phyloP scores from a whole-genome alignment of 2,797 vertebrate genomes.

The Pseudotriccus pelzelni region DNA sequence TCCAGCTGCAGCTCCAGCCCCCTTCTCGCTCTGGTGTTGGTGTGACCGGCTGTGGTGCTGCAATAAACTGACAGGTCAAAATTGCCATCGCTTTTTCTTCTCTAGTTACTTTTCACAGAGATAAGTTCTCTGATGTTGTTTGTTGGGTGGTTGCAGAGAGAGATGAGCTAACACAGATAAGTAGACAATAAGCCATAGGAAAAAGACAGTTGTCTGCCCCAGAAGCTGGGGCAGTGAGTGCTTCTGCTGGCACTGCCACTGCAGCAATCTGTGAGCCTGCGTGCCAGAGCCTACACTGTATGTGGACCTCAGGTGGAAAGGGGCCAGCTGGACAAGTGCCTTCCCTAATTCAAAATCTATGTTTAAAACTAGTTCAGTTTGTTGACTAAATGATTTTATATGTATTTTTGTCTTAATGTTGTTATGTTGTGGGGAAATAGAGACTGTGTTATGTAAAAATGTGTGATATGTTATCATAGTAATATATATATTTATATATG shows the following conservation, averaged over 20 bases:
- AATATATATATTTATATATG: constrained; percentile 79
- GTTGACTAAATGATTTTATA: constrained; percentile 51
- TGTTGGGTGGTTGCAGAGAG: background rate
- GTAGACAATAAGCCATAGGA: background rate
- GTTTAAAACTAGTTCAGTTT: constrained; percentile 16
- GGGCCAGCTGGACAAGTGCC: background rate
- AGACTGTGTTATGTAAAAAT: constrained; percentile 65
- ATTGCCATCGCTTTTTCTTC: background rate
- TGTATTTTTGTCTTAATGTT: constrained; percentile 71
- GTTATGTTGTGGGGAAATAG: constrained; percentile 66
- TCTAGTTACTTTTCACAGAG: background rate
- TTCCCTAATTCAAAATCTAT: background rate
- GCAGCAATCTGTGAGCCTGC: background rate
- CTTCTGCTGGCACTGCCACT: background rate
- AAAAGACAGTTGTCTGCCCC: background rate
- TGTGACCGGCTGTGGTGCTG: background rate
- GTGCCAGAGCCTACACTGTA: background rate
- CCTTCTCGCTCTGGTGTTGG: background rate
- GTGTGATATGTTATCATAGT: constrained; percentile 73
- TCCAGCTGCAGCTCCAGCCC: background rate
- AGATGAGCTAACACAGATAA: background rate
- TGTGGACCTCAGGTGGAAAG: background rate
- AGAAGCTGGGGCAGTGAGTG: background rate
- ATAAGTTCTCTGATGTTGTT: background rate
- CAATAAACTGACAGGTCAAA: background rate